phyloP scores from a whole-genome alignment of 2,113 vertebrate genomes.

The Mustela nigripes region DNA sequence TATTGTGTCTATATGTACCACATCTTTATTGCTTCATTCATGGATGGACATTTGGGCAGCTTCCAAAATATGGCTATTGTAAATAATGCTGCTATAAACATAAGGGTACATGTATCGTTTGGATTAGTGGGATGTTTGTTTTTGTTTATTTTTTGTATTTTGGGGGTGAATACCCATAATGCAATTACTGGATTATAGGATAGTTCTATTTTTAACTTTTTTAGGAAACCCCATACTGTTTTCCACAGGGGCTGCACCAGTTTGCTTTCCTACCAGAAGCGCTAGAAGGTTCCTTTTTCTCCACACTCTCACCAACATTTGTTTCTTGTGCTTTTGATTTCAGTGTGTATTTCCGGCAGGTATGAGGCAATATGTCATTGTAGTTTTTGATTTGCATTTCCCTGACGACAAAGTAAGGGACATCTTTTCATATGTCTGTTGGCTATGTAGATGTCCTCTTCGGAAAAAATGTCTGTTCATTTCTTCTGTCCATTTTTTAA shows the following conservation, averaged over 20 bases:
- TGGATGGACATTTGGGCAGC: not conserved
- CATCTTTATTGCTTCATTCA: not conserved
- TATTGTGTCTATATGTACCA: not conserved
- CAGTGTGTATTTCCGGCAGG: not conserved
- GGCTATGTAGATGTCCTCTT: not conserved
- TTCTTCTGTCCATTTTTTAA: not conserved
- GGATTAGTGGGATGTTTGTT: not conserved
- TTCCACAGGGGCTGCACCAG: not conserved
- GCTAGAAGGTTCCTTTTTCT: not conserved
- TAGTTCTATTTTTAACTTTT: not conserved
- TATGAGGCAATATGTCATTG: not conserved
- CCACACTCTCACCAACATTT: not conserved
- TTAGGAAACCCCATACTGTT: not conserved
- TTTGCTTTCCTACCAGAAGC: not conserved
- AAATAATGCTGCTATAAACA: not conserved
- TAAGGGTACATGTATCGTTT: not conserved
- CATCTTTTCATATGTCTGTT: not conserved
- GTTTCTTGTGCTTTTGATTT: not conserved
- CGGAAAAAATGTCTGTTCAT: not conserved
- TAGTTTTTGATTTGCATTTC: not conserved
- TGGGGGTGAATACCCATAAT: not conserved
- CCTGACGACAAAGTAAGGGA: not conserved
- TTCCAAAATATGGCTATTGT: not conserved
- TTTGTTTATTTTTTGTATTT: not conserved
- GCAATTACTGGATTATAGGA: not conserved